Conservation (phyloP, 1,140 invertebrate genomes). For the Bombus picipes region DNA sequence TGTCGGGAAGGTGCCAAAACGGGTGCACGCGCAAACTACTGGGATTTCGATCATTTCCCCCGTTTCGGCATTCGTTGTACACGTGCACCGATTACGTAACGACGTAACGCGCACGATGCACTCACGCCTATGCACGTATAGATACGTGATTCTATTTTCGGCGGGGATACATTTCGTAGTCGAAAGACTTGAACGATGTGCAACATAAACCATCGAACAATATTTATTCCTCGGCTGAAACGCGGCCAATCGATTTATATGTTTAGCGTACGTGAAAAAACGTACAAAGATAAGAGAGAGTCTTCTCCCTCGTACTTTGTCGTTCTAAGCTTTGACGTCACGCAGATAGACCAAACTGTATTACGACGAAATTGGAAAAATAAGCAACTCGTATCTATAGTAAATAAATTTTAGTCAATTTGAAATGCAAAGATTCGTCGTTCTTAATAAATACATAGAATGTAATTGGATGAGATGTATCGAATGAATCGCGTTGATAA, state of each 20-base stretch:
- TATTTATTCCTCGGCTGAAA: slow-evolving; percentile 40
- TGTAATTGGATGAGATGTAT: background rate
- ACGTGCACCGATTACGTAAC: slow-evolving; percentile 48
- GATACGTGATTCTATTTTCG: slow-evolving; percentile 44
- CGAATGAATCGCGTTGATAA: background rate
- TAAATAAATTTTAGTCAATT: background rate
- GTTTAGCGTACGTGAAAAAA: background rate
- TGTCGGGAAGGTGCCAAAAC: slow-evolving; percentile 22
- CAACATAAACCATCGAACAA: slow-evolving; percentile 13
- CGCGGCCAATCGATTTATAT: slow-evolving; percentile 35
- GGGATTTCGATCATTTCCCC: slow-evolving; percentile 28
- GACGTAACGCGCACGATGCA: slow-evolving; percentile 46
- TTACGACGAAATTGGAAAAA: background rate
- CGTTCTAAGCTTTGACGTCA: background rate
- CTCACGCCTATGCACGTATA: slow-evolving; percentile 25
- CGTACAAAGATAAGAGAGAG: too few species aligned
- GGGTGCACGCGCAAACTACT: background rate
- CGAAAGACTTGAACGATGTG: slow-evolving; percentile 21
- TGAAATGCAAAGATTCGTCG: background rate
- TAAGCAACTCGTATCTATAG: background rate
- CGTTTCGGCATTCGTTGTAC: slow-evolving; percentile 42
- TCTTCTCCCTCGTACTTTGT: too few species aligned
- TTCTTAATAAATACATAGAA: background rate
- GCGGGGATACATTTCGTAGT: slow-evolving; percentile 22
- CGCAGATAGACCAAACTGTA: background rate